These are phyloP conservation scores for Cyprinella venusta DNA, from an alignment of 2,797 vertebrate genomes.

Conservation along the genomic window DNA sequence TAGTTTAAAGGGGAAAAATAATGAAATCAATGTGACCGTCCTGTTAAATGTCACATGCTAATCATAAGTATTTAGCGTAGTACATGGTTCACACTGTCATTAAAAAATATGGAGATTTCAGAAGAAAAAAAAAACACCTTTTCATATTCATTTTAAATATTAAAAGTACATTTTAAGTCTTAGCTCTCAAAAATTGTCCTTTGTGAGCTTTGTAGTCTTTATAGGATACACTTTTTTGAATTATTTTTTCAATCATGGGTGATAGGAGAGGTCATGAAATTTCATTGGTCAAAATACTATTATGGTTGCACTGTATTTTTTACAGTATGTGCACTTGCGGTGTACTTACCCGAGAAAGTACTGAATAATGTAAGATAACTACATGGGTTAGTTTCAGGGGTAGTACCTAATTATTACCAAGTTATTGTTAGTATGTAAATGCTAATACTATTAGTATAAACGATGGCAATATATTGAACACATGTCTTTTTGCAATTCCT, in stretches of 20 bases:
- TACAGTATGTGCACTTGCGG: neutral
- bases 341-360: neutral
- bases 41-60: neutral
- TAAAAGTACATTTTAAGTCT: neutral
- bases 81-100: neutral
- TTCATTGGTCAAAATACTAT: neutral
- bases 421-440: neutral
- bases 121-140: neutral
- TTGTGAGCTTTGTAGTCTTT: neutral
- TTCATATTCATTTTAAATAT: neutral
- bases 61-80: neutral
- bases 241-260: neutral
- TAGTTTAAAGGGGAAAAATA: neutral
- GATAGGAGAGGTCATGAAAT: neutral
- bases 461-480: neutral
- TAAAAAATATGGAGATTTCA: neutral
- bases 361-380: neutral
- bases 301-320: neutral
- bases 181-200: neutral
- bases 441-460: neutral
- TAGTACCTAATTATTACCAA: neutral
- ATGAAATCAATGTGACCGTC: neutral
- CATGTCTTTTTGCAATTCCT: neutral
- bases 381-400: neutral
- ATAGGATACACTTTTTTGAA: no score